Conservation (phyloP, 2,888 invertebrate species). For the Junonia oenone region DNA sequence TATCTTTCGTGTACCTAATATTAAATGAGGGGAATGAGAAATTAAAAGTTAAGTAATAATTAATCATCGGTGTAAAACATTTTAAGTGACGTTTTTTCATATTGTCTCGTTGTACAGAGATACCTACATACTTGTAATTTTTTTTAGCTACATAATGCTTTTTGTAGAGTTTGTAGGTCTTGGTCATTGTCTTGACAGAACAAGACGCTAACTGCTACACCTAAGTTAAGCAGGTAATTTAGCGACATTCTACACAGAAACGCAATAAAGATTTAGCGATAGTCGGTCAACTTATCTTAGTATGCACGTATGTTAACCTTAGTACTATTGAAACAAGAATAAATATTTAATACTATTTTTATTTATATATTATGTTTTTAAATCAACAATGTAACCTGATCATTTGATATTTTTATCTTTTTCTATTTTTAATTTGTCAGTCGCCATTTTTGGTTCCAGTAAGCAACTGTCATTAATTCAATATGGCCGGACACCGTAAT, state of each 20-base stretch:
- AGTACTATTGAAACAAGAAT: neutral
- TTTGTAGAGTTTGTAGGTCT: conserved; percentile 5
- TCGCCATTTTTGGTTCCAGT: neutral
- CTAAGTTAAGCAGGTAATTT: conserved; percentile 16
- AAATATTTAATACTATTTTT: too few relatives aligned
- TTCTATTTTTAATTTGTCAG: too few relatives aligned
- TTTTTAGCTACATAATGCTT: neutral
- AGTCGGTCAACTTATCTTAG: conserved; percentile 10
- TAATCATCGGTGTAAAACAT: neutral
- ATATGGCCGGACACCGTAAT: neutral
- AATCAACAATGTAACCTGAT: too few relatives aligned
- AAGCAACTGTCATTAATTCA: neutral
- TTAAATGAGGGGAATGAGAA: neutral
- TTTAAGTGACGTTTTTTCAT: neutral
- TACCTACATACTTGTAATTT: neutral
- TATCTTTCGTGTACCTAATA: conserved; percentile 3
- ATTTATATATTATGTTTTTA: too few relatives aligned
- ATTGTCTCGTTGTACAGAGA: neutral
- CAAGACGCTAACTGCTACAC: conserved; percentile 1
- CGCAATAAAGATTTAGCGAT: conserved; percentile 26
- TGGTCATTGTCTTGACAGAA: conserved; percentile 6
- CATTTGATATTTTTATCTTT: too few relatives aligned
- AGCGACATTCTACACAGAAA: conserved; percentile 9
- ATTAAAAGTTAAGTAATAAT: conserved; percentile 4
- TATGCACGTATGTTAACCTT: conserved; percentile 21